Percentiles rank a stretch among this genome's conserved stretches.
These are phyloP conservation scores for Bagarius yarrelli DNA, from an alignment of 2,113 vertebrate species.

Conservation along the genomic window DNA sequence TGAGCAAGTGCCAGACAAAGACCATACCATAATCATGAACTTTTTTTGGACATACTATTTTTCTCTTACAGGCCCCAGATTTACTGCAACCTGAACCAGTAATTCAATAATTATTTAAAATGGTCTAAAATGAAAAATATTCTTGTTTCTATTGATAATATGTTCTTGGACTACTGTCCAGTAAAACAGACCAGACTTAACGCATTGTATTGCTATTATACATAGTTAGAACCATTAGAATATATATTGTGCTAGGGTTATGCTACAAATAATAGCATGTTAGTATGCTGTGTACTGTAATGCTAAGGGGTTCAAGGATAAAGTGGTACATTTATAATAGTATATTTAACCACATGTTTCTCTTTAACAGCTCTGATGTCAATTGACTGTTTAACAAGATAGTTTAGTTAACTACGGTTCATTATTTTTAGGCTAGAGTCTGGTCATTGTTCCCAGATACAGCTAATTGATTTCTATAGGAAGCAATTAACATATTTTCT, in stretches of 20 bases:
- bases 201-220: background rate
- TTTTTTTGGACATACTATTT: no score
- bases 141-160: background rate
- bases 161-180: background rate
- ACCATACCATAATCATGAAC: no score
- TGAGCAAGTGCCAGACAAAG: no score
- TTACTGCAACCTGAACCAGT: background rate
- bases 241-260: background rate
- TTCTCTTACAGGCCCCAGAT: background rate
- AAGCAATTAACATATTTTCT: conserved; percentile 29
- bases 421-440: conserved; percentile 32
- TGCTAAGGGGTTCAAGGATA: background rate
- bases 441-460: conserved; percentile 17
- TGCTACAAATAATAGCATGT: background rate
- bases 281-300: background rate
- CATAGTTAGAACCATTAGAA: background rate
- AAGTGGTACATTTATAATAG: conserved; percentile 2
- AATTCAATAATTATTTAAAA: background rate
- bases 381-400: conserved; percentile 40
- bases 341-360: conserved; percentile 28
- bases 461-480: conserved; percentile 30
- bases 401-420: conserved; percentile 24
- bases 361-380: conserved; percentile 24
- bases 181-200: background rate
- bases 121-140: background rate